These are phyloP conservation scores for Notothenia coriiceps DNA, from an alignment of 2,113 vertebrate genomes.

Conservation along the genomic window DNA sequence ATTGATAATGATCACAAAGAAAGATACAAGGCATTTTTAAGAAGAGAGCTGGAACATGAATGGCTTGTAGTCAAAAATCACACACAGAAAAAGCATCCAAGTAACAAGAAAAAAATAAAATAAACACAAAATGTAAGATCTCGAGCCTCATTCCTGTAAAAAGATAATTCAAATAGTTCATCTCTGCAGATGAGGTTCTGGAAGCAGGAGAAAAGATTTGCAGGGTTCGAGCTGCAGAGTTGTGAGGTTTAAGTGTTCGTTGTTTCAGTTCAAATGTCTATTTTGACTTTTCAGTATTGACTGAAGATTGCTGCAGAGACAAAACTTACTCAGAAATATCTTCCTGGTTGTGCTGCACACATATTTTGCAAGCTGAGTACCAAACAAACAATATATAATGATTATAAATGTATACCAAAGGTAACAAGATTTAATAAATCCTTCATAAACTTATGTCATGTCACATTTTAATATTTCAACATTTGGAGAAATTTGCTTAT, in stretches of 20 bases:
- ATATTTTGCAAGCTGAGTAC: constrained; percentile 46
- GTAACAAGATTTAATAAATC: constrained; percentile 32
- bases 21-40: constrained; percentile 47
- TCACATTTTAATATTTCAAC: constrained; percentile 17
- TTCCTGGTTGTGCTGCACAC: constrained; percentile 29
- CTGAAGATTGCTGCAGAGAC: constrained; percentile 5
- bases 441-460: constrained; percentile 36
- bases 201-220: background rate
- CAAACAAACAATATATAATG: constrained; percentile 34
- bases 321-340: constrained; percentile 11
- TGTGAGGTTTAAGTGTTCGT: constrained; percentile 29
- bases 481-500: background rate
- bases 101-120: constrained; percentile 1
- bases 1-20: constrained; percentile 51
- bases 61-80: constrained; percentile 44
- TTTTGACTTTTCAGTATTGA: constrained; percentile 14
- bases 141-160: constrained; percentile 16
- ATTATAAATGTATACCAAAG: constrained; percentile 43
- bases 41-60: constrained; percentile 40
- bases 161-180: background rate
- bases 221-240: constrained; percentile 1
- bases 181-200: constrained; percentile 6
- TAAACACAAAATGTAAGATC: constrained; percentile 18
- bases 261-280: background rate
- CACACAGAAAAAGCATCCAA: constrained; percentile 6